Evolutionary conservation across 2,888 invertebrate genomes (phyloP), one percentile per base, ranked within the genome.

Genomic region (Megastigmus dorsalis): DNA sequence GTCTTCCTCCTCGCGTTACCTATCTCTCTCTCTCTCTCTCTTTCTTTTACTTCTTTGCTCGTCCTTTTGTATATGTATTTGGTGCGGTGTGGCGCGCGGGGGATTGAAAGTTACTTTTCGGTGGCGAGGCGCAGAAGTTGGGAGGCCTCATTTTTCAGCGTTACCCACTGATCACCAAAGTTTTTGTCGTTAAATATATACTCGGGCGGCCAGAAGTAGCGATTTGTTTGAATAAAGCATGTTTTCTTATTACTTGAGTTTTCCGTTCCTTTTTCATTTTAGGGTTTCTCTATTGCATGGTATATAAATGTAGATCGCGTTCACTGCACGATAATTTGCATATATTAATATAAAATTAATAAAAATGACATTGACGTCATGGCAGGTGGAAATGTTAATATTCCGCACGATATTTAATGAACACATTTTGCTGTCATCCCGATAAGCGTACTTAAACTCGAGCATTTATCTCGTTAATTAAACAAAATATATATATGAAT

Each of bases 81-180:
- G 33, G 72, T n/a, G 13, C 33, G 23, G 36, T 9, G 28, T 5
- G 10, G 57, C 38, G 48, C 54, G 28, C 9, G 10, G 57, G 48
- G 48, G 60, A 76, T 76, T 76, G 73, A 76, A 76, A 72, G 59
- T 76, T 76, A 54, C 59, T 68, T 60, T 43, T 28, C n/a, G 3
- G 41, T 7, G 13, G 30, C 18, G 20, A 28, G 68, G 67, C 63
- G 30, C 67, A 52, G 71, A 71, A 71, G 33, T 71, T 74, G 15
- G 50, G 57, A n/a, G n/a, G n/a, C n/a, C n/a, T n/a, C n/a, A n/a
- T n/a, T n/a, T n/a, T n/a, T n/a, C n/a, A n/a, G n/a, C n/a, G n/a
- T n/a, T n/a, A n/a, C n/a, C n/a, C n/a, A n/a, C n/a, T n/a, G n/a
- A n/a, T n/a, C n/a, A n/a, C n/a, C n/a, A n/a, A n/a, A n/a, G n/a